A percentile compares a stretch with the other conserved stretches of the same genome.
phyloP scores from a whole-genome alignment of 2,797 vertebrate genomes.

The Sebastes melanostomus region DNA sequence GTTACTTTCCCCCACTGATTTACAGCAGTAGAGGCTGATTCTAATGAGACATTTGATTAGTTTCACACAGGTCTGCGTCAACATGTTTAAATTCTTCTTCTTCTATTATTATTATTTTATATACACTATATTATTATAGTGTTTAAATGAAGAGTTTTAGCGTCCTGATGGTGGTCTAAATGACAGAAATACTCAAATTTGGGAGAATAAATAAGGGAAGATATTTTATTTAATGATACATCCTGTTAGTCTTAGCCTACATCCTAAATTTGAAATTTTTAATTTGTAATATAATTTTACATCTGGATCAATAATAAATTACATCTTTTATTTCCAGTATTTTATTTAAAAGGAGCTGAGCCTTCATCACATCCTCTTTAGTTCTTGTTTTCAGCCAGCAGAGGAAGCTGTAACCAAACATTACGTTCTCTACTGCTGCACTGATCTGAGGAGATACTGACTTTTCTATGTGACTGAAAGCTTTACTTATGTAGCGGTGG shows the following conservation, averaged over 20 bases:
- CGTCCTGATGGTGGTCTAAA: background rate
- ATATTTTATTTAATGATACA: background rate
- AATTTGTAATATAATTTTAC: background rate
- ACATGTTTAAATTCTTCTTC: too few species aligned
- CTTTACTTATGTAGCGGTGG: background rate
- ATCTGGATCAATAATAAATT: background rate
- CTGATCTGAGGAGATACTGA: background rate
- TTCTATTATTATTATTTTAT: background rate
- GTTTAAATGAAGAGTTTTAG: background rate
- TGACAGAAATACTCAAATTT: background rate
- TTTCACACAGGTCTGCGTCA: too few species aligned
- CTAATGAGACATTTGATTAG: too few species aligned
- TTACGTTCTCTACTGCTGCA: too few species aligned
- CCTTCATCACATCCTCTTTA: background rate
- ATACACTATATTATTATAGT: background rate
- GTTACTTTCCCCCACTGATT: too few species aligned
- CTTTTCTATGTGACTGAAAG: background rate
- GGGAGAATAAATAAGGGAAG: background rate
- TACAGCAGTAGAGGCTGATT: too few species aligned
- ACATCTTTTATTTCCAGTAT: background rate
- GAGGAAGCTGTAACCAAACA: conserved; percentile 34
- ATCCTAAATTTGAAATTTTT: background rate
- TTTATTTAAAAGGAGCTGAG: background rate
- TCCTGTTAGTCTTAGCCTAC: background rate
- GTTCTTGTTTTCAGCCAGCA: background rate